Evolutionary conservation across 2,797 vertebrate species (phyloP).

Genomic region (Clarias platycephalus): DNA sequence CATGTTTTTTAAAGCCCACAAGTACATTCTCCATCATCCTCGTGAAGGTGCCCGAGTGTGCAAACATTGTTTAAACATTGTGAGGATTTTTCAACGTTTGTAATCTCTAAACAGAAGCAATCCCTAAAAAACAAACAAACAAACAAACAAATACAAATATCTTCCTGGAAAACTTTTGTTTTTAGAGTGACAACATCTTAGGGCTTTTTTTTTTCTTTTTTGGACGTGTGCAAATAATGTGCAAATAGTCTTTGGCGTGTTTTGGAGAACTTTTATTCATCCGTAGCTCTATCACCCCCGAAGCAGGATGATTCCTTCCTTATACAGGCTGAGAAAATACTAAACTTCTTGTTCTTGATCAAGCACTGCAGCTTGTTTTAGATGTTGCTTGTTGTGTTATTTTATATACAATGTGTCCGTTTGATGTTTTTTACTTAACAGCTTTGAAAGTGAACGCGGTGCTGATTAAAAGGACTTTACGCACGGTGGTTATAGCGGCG

Average conservation of each 20-base stretch:
- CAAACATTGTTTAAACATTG: no score
- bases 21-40: background rate
- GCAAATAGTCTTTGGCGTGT: background rate
- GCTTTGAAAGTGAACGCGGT: background rate
- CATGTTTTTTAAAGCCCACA: background rate
- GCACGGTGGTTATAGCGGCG: background rate
- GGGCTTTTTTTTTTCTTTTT: background rate
- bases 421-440: background rate
- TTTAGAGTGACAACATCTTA: background rate
- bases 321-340: background rate
- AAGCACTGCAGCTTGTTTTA: background rate
- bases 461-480: background rate
- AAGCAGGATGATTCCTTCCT: no score
- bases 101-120: no score
- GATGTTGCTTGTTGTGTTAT: background rate
- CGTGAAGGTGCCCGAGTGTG: no score
- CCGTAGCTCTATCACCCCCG: background rate
- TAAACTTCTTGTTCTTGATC: background rate
- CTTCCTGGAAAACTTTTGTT: background rate
- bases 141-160: no score
- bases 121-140: no score
- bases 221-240: constrained; percentile 12
- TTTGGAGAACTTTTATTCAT: background rate
- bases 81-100: no score
- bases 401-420: background rate